Percentiles rank a stretch among this genome's conserved stretches.
Conservation (phyloP, 2,888 invertebrate genomes). For the Andrena bucephala region DNA sequence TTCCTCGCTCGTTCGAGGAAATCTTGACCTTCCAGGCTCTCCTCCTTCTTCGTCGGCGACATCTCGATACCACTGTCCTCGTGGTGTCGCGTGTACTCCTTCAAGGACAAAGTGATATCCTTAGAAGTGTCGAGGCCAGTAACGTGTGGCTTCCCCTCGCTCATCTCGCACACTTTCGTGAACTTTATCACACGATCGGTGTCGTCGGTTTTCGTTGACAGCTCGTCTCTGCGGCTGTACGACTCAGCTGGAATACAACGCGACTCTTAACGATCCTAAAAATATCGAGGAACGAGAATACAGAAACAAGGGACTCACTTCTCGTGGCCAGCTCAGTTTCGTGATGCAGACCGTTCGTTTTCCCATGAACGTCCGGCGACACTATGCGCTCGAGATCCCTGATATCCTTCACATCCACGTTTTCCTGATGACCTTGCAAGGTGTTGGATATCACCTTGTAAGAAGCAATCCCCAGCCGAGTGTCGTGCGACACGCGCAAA, state of each 20-base stretch:
- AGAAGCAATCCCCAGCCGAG: conserved; percentile 86
- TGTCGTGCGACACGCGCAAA: conserved; percentile 86
- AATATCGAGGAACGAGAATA: background rate
- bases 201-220: conserved; percentile 41
- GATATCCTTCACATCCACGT: conserved; percentile 74
- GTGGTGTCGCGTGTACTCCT: conserved; percentile 65
- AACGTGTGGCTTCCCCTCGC: conserved; percentile 29
- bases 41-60: conserved; percentile 72
- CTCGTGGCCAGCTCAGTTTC: conserved; percentile 37
- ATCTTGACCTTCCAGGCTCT: conserved; percentile 80
- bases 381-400: conserved; percentile 65
- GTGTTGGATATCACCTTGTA: conserved; percentile 86
- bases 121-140: conserved; percentile 56
- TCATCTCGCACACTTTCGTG: conserved; percentile 50
- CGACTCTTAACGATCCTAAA: background rate
- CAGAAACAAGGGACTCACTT: conserved; percentile 27
- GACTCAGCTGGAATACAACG: conserved; percentile 35
- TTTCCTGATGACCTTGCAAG: conserved; percentile 81
- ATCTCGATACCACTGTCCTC: conserved; percentile 78
- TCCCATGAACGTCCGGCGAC: conserved; percentile 44
- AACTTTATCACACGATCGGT: conserved; percentile 49
- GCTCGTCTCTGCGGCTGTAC: conserved; percentile 39
- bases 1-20: conserved; percentile 84
- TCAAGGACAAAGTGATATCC: conserved; percentile 59
- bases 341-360: conserved; percentile 40